Conservation (phyloP, 2,113 vertebrate genomes). For the Stegostoma tigrinum region DNA sequence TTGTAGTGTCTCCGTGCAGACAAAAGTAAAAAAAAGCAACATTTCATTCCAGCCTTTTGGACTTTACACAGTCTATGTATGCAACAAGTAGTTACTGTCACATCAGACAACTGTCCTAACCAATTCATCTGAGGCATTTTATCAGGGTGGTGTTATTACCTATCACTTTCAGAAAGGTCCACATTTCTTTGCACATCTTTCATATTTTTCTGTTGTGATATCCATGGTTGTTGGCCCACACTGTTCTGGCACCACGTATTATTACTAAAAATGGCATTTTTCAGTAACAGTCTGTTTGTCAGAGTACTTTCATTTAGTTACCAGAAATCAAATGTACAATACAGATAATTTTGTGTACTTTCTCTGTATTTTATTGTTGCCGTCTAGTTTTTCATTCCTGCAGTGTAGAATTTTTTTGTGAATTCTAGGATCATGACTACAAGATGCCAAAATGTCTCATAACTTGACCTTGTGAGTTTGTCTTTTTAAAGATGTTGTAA, state of each 20-base stretch:
- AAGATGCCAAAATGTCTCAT: not conserved
- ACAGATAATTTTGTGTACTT: not conserved
- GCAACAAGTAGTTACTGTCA: not conserved
- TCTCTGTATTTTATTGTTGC: not conserved
- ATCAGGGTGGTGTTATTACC: not conserved
- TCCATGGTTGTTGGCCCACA: not conserved
- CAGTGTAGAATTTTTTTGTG: not conserved
- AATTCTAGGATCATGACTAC: not conserved
- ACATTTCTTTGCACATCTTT: not conserved
- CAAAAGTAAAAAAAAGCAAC: not conserved
- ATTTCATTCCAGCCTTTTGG: not conserved
- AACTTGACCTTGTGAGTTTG: not conserved
- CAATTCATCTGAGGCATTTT: not conserved
- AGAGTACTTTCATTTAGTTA: not conserved
- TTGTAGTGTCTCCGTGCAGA: not conserved
- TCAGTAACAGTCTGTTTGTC: not conserved
- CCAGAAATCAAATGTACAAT: not conserved
- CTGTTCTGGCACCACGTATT: not conserved
- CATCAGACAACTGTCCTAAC: not conserved
- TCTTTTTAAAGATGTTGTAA: not conserved
- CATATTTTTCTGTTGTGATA: not conserved
- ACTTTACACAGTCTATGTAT: not conserved
- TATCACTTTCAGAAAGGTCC: not conserved
- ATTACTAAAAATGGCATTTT: not conserved
- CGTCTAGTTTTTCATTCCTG: not conserved